Evolutionary conservation across 2,113 vertebrate genomes (phyloP), one percentile per base, ranked within the genome.

Genomic region (Pituophis catenifer): DNA sequence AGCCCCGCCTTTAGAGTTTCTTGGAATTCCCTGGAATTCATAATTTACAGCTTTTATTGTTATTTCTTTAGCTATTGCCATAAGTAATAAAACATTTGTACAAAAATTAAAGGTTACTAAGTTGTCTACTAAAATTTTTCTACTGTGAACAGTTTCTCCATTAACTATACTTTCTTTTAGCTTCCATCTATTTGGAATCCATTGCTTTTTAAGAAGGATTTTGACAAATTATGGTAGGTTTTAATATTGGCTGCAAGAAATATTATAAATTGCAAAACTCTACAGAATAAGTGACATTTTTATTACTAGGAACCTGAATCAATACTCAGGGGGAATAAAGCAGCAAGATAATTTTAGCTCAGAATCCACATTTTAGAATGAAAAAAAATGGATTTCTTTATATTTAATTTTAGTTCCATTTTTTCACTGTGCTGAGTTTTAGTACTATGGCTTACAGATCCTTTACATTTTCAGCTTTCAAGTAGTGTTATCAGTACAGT

Each of bases 321-420:
- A 26, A 70, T 87, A 19, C 50, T 0, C 44, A 1, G 8, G 75
- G 13, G 11, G 95, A 90, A 62, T 92, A 65, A 0, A 1, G 87
- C 9, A 93, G 38, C 23, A 52, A 81, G 75, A 10, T 75, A 0
- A 89, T 91, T 95, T 94, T 93, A 93, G 53, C 93, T 54, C 19
- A 93, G 89, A 38, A 17, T 75, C 91, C 87, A 38, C 0, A 15
- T 15, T 88, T 86, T 93, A 94, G 91, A 92, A 62, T 5, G 95
- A 62, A 89, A 96, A 96, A 93, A 3, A 81, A 15, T 2, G 11
- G 29, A 70, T 15, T 70, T 70, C 65, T 70, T 70, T 70, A 15
- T 70, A 70, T n/a, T 70, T 70, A 70, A 70, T n/a, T 70, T 70
- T 70, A 70, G 29, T 70, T 70, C 29, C 65, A n/a, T 33, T 70